Conservation (phyloP, 2,113 vertebrate species). For the Callocephalon fimbriatum region DNA sequence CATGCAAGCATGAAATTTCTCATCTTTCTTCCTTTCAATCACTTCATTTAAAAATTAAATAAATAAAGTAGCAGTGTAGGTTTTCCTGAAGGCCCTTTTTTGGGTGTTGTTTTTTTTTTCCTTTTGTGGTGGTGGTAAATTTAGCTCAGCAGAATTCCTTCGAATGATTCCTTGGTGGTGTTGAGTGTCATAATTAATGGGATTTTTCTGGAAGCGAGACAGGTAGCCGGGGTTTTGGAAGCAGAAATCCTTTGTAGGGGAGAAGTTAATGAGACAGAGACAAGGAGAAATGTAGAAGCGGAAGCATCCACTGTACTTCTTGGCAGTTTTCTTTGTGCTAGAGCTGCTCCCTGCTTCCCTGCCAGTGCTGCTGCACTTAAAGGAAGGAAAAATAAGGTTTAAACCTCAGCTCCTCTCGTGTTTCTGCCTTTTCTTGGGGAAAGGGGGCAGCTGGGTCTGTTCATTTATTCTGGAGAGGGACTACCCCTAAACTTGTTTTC, state of each 20-base stretch:
- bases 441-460: background rate
- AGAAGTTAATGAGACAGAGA: constrained; percentile 16
- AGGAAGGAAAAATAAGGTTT: fast-evolving
- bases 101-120: background rate
- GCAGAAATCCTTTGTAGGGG: background rate
- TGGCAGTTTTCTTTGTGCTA: background rate
- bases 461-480: background rate
- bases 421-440: background rate
- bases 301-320: background rate
- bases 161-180: background rate
- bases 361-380: background rate
- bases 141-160: constrained; percentile 29
- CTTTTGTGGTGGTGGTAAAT: background rate
- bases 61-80: background rate
- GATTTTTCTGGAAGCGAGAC: background rate
- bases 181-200: constrained; percentile 8
- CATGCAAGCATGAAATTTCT: background rate
- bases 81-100: background rate
- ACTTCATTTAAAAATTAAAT: background rate
- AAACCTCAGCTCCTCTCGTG: background rate
- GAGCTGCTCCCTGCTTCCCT: background rate
- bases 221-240: background rate
- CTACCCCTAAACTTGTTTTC: background rate
- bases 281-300: background rate
- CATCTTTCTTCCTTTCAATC: background rate